A percentile compares a stretch with the other conserved stretches of the same genome.
Evolutionary conservation across 2,888 invertebrate species (phyloP).

Genomic region (Drosophila fulvimacula): DNA sequence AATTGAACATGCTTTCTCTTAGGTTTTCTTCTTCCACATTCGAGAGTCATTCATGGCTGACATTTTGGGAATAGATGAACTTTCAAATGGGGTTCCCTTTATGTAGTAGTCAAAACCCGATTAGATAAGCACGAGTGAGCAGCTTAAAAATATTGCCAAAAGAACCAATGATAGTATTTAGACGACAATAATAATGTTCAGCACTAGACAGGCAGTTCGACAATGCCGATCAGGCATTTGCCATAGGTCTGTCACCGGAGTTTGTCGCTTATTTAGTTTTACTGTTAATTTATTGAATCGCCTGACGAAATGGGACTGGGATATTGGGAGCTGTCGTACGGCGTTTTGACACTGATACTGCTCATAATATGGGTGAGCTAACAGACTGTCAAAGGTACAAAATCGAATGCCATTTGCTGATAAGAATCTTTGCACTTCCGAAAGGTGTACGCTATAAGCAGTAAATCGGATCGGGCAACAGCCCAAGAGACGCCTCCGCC

Average conservation of each 20-base stretch:
- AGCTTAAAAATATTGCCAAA: not conserved
- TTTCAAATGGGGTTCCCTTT: not conserved
- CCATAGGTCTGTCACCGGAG: slow-evolving; percentile 13
- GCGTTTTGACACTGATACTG: not conserved
- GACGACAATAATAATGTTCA: slow-evolving; percentile 11
- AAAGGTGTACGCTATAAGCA: slow-evolving; percentile 26
- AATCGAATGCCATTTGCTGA: not conserved
- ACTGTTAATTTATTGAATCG: not conserved
- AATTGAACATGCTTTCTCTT: not conserved
- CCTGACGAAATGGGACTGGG: slow-evolving; percentile 6
- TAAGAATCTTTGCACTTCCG: slow-evolving; percentile 7
- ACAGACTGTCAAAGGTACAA: not conserved
- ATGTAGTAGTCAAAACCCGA: not conserved
- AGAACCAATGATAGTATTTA: not conserved
- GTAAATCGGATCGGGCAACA: not conserved
- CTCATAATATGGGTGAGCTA: slow-evolving; percentile 31
- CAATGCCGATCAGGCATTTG: slow-evolving; percentile 33
- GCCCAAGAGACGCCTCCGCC: not conserved
- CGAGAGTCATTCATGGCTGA: not conserved
- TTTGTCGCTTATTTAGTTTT: slow-evolving; percentile 18
- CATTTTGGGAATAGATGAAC: not conserved
- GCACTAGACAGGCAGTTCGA: not conserved
- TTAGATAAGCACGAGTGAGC: slow-evolving; percentile 21
- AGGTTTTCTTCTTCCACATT: too few species aligned
- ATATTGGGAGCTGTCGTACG: slow-evolving; percentile 5